Evolutionary conservation across 2,797 vertebrate genomes (phyloP).

Genomic region (Natrix natrix): DNA sequence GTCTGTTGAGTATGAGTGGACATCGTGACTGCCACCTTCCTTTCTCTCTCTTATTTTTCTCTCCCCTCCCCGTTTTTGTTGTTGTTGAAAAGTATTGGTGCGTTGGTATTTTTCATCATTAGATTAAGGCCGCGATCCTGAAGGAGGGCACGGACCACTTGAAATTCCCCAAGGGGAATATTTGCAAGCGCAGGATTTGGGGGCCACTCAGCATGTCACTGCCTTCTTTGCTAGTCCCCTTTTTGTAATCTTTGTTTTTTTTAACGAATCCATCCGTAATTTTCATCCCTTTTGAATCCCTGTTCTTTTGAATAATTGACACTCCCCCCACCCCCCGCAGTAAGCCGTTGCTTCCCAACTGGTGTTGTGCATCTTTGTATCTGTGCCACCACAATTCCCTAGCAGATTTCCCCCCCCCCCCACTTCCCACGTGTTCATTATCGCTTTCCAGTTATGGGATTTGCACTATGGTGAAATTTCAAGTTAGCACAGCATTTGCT

Average conservation of each 20-base stretch:
- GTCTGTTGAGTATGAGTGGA: background rate
- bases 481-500: background rate
- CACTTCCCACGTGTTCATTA: background rate
- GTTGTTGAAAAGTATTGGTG: slow-evolving; percentile 9
- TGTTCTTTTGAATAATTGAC: background rate
- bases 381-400: slow-evolving; percentile 31
- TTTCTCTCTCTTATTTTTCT: background rate
- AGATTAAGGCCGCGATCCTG: slow-evolving; percentile 4
- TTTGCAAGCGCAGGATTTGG: background rate
- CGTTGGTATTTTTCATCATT: slow-evolving; percentile 16
- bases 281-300: background rate
- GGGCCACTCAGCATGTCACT: slow-evolving; percentile 2
- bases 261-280: background rate
- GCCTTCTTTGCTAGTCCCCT: slow-evolving; percentile 50
- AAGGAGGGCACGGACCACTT: background rate
- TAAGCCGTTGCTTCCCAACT: background rate
- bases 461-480: background rate
- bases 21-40: too few relatives aligned
- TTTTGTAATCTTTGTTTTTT: background rate
- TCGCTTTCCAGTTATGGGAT: slow-evolving; percentile 4
- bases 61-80: background rate
- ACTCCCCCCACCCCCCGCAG: background rate
- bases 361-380: slow-evolving; percentile 44
- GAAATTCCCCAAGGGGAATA: background rate
- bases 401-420: background rate